Conservation (phyloP, 2,888 invertebrate species). For the Neria commutata region DNA sequence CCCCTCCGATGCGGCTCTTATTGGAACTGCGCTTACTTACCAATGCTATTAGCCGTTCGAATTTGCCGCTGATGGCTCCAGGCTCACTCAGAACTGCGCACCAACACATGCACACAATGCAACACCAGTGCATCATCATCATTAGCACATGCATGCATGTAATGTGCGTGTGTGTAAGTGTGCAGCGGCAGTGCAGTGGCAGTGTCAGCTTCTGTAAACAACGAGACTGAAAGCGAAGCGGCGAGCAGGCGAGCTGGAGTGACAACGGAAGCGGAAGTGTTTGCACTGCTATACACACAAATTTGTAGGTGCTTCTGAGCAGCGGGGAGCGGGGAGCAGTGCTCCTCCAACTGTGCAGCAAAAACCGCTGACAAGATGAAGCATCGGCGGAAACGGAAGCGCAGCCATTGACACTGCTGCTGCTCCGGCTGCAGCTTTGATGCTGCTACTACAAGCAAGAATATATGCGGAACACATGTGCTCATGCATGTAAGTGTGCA, state of each 20-base stretch:
- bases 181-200: not conserved
- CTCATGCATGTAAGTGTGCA: slow-evolving; percentile 6
- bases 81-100: too few species aligned
- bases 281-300: slow-evolving; percentile 2
- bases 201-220: too few species aligned
- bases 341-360: slow-evolving; percentile 10
- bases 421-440: slow-evolving; percentile 3
- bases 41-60: too few species aligned
- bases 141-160: not conserved
- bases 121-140: not conserved
- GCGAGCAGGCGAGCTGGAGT: not conserved
- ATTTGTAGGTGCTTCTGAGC: too few species aligned
- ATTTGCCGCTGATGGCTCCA: not conserved
- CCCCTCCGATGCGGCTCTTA: too few species aligned
- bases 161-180: not conserved
- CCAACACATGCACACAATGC: too few species aligned
- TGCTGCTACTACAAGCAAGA: too few species aligned
- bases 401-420: slow-evolving; percentile 39
- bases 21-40: too few species aligned
- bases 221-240: too few species aligned
- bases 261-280: slow-evolving; percentile 15
- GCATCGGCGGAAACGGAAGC: slow-evolving; percentile 40
- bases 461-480: too few species aligned
- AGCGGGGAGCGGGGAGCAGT: slow-evolving; percentile 12
- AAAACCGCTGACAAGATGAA: slow-evolving; percentile 39